Evolutionary conservation across 2,888 invertebrate species (phyloP).

Genomic region (Vesta saturnalis): DNA sequence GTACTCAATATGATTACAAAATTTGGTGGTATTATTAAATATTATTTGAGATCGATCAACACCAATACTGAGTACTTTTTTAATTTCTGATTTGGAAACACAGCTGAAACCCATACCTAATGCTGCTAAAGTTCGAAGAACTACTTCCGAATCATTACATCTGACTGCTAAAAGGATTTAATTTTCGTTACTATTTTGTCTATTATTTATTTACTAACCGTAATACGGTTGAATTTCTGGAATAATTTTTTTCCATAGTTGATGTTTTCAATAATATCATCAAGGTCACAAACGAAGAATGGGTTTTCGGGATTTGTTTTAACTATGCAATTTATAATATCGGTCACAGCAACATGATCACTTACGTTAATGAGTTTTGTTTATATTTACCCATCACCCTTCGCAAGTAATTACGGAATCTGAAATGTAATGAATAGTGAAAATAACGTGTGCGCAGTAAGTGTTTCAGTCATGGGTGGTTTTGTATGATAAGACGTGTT

Average conservation of each 20-base stretch:
- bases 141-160: constrained; percentile 89
- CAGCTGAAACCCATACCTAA: constrained; percentile 96
- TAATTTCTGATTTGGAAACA: constrained; percentile 93
- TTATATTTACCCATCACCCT: too few species aligned
- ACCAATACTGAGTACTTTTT: constrained; percentile 79
- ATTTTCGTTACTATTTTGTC: neutral
- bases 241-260: constrained; percentile 83
- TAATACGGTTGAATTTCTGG: constrained; percentile 93
- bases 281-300: constrained; percentile 89
- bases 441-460: too few species aligned
- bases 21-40: constrained; percentile 96
- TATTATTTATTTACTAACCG: constrained; percentile 67
- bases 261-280: constrained; percentile 85
- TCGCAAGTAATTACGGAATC: too few species aligned
- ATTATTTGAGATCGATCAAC: constrained; percentile 85
- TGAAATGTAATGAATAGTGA: too few species aligned
- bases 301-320: too few species aligned
- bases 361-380: too few species aligned
- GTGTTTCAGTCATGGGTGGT: too few species aligned
- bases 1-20: constrained; percentile 87
- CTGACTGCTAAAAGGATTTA: constrained; percentile 79
- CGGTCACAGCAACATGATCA: too few species aligned
- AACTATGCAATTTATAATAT: too few species aligned
- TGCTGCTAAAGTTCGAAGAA: constrained; percentile 85
- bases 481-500: too few species aligned